Percentiles rank a stretch among this genome's conserved stretches.
phyloP scores from a whole-genome alignment of 2,113 vertebrate species.

The Hippoglossus stenolepis region DNA sequence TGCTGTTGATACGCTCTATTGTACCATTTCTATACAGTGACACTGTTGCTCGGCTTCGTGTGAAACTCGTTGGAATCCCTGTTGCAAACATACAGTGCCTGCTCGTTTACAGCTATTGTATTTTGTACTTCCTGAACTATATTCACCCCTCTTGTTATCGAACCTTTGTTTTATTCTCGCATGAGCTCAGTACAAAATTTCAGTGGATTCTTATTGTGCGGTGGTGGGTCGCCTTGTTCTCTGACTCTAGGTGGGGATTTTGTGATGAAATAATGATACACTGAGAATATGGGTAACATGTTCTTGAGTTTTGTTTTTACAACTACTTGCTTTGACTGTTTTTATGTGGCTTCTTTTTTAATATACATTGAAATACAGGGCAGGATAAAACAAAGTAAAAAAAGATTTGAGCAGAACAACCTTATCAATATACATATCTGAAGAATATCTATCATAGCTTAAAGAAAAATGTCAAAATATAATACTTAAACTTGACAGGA shows the following conservation, averaged over 20 bases:
- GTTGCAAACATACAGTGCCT: conserved; percentile 44
- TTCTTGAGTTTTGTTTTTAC: background rate
- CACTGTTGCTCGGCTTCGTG: conserved; percentile 23
- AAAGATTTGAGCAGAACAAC: background rate
- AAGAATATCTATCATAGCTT: background rate
- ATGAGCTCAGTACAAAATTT: conserved; percentile 41
- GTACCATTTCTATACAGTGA: conserved; percentile 26
- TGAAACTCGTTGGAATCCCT: conserved; percentile 41
- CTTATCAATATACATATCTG: background rate
- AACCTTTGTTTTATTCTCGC: conserved; percentile 23
- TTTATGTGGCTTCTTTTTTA: too few relatives aligned
- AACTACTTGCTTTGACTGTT: background rate
- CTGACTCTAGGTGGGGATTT: conserved; percentile 20
- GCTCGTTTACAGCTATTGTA: conserved; percentile 20
- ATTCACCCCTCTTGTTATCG: conserved; percentile 12
- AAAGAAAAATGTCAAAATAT: background rate
- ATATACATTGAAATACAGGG: too few relatives aligned
- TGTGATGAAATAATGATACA: background rate
- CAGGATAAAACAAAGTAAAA: too few relatives aligned
- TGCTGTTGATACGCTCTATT: conserved; percentile 24
- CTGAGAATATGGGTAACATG: conserved; percentile 6
- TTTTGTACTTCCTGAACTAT: conserved; percentile 35
- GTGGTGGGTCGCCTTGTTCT: conserved; percentile 34
- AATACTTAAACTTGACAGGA: background rate
- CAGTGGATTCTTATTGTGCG: conserved; percentile 43